Base-by-base conservation (phyloP, 2,888 invertebrate species). In the Morpho helenor region DNA sequence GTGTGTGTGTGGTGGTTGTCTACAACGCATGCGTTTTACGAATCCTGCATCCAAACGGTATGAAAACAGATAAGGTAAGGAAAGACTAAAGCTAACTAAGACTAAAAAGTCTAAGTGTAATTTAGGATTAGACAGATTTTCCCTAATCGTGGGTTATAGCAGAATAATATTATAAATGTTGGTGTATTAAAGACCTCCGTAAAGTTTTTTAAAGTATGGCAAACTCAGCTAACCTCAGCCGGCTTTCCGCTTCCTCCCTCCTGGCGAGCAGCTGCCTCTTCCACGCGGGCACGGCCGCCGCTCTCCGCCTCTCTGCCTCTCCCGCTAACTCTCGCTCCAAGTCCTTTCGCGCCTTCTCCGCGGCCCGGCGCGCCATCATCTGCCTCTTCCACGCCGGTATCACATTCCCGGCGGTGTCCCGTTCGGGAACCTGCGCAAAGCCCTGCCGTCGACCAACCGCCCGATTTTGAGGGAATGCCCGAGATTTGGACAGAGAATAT, bases 311-410 rank as follows among this genome's bases (percentile, higher is more conserved):
- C 82, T 97, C 97, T 0, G 96, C 96, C 76, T 97, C 96, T 62
- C 94, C 92, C 5, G 94, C 94, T 72, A 97, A 91, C 73, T 96
- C 94, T 78, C 96, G 96, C 82, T 98, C 97, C 69, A 97, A 91
- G 75, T 98, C 98, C 74, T 96, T 96, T 68, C 96, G 94, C 8
- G 98, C 98, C 68, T 96, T 95, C 82, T 98, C 98, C 0, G 98
- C 98, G 0, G 97, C 96, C 79, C 98, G 96, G 73, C 97, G 95
- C 2, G 98, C 98, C 80, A 98, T 81, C 96, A 98, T 97, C 84
- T 98, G 98, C 8, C 98, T 91, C 80, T 98, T 98, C 98, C 98
- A 98, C 31, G 95, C 95, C 9, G 98, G 98, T 73, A 98, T 97
- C 47, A 94, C 92, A 76, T 96, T 96, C 1, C 98, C 98, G 7